Evolutionary conservation across 2,797 vertebrate genomes (phyloP).

Genomic region (Chaenodraco wilsoni): DNA sequence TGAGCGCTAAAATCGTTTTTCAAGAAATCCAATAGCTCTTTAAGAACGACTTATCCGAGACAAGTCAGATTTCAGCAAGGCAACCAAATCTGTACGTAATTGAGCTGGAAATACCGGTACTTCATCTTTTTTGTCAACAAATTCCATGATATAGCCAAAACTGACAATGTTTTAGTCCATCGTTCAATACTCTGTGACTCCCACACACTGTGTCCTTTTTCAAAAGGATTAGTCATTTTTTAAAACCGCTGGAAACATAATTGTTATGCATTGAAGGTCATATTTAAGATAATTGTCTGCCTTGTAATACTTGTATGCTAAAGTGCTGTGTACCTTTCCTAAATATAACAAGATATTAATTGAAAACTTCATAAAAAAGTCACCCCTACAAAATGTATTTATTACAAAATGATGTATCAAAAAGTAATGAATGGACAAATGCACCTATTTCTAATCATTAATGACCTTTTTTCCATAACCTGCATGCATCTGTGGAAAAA

Average conservation of each 20-base stretch:
- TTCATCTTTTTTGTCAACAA: neutral
- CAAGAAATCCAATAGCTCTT: neutral
- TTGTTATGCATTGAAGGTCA: too few species aligned
- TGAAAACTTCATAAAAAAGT: too few species aligned
- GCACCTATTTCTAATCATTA: too few species aligned
- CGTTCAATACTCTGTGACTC: neutral
- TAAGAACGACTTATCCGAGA: neutral
- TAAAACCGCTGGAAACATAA: neutral
- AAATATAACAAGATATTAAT: too few species aligned
- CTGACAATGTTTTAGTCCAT: neutral
- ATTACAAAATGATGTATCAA: too few species aligned
- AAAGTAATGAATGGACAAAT: too few species aligned
- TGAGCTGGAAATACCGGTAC: neutral
- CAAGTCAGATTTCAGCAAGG: neutral
- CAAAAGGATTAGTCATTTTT: neutral
- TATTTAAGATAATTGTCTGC: too few species aligned
- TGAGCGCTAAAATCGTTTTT: conserved; percentile 6
- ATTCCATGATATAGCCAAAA: neutral
- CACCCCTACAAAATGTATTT: too few species aligned
- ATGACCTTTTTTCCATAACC: too few species aligned
- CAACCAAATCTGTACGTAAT: neutral
- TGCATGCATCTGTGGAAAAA: too few species aligned
- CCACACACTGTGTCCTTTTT: neutral
- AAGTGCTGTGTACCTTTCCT: too few species aligned
- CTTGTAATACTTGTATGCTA: too few species aligned